A percentile compares a stretch with the other conserved stretches of the same genome.
Evolutionary conservation across 2,888 invertebrate species (phyloP).

Genomic region (Agrochola lota): DNA sequence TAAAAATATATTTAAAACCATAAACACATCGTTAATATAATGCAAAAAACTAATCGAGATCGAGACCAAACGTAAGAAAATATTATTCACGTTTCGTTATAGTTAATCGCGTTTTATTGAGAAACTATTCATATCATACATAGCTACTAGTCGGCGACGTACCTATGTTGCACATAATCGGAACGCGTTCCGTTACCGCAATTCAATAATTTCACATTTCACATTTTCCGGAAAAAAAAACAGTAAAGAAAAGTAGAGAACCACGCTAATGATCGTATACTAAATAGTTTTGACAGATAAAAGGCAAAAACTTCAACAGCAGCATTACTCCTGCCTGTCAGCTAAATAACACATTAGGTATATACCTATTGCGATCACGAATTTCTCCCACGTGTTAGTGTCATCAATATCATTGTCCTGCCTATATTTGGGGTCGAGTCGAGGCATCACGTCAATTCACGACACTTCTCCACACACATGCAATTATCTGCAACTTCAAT

Average conservation of each 20-base stretch:
- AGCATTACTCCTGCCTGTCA: neutral
- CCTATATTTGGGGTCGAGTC: neutral
- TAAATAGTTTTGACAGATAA: neutral
- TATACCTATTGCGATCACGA: neutral
- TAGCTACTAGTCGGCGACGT: neutral
- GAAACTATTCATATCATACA: neutral
- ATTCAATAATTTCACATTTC: conserved; percentile 5
- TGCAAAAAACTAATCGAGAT: neutral
- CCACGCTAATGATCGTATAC: neutral
- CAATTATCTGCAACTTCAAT: neutral
- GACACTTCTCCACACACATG: neutral
- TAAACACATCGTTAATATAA: neutral
- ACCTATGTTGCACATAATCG: neutral
- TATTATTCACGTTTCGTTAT: conserved; percentile 1
- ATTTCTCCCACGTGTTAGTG: too few relatives aligned
- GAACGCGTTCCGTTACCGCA: conserved; percentile 4
- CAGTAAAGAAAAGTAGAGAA: neutral
- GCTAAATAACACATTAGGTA: neutral
- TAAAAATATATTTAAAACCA: too few relatives aligned
- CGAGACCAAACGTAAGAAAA: conserved; percentile 9
- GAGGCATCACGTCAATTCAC: neutral
- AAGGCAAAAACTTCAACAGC: too few relatives aligned
- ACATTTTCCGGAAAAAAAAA: conserved; percentile 3
- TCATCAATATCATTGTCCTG: neutral
- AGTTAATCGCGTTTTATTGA: neutral